Evolutionary conservation across 2,113 vertebrate genomes (phyloP).

Genomic region (Catharus minimus): DNA sequence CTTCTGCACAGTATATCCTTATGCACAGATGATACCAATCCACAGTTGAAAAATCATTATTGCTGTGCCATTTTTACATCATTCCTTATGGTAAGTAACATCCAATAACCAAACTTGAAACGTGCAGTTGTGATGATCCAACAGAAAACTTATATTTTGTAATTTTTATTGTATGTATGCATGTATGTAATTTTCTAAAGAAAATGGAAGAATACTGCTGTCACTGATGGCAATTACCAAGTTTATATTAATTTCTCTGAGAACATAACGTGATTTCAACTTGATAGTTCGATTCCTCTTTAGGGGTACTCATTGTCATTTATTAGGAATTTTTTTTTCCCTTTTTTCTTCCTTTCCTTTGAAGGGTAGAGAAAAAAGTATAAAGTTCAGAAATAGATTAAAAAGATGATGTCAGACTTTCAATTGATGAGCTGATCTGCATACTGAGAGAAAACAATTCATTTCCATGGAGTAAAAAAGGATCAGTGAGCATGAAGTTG

Average conservation of each 20-base stretch:
- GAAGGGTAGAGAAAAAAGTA: not conserved
- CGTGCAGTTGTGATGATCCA: not conserved
- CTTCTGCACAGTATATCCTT: not conserved
- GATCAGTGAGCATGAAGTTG: not conserved
- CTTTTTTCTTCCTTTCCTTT: not conserved
- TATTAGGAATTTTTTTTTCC: not conserved
- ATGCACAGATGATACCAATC: not conserved
- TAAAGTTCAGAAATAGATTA: not conserved
- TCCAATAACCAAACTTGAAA: not conserved
- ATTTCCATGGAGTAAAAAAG: conserved; percentile 37
- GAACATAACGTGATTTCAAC: not conserved
- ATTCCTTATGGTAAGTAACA: not conserved
- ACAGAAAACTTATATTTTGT: not conserved
- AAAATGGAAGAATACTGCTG: not conserved
- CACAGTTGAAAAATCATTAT: not conserved
- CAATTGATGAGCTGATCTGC: not conserved
- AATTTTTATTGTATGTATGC: not conserved
- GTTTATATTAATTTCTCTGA: not conserved
- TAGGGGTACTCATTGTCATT: not conserved
- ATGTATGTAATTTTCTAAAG: not conserved
- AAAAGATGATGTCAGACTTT: conserved; percentile 27
- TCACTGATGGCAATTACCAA: not conserved
- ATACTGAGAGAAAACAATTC: conserved; percentile 2
- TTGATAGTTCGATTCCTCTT: not conserved
- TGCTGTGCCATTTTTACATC: not conserved